A percentile compares a stretch with the other conserved stretches of the same genome.
phyloP scores from a whole-genome alignment of 2,888 invertebrate genomes.

The Eupithecia subfuscata region DNA sequence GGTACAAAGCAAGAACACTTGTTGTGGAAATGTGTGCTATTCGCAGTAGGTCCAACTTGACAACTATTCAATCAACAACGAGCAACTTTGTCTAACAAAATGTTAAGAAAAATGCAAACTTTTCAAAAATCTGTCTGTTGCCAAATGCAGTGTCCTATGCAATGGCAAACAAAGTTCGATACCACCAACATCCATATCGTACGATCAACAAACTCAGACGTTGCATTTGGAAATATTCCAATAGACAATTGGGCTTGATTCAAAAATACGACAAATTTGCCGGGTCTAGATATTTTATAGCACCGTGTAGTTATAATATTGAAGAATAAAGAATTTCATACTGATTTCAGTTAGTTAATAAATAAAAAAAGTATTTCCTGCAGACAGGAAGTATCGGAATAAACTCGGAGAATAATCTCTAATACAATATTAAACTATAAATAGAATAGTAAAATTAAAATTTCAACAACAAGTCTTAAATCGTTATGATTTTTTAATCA shows the following conservation, averaged over 20 bases:
- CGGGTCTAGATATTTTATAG: background rate
- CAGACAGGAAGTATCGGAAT: background rate
- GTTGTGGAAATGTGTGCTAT: background rate
- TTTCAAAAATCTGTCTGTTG: background rate
- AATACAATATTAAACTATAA: background rate
- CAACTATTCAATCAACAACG: background rate
- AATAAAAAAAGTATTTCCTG: background rate
- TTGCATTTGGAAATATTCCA: slow-evolving; percentile 37
- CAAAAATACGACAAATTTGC: slow-evolving; percentile 14
- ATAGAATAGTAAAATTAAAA: background rate
- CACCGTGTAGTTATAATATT: background rate
- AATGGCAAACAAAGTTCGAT: background rate
- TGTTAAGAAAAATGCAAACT: background rate
- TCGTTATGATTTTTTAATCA: background rate
- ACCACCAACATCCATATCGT: background rate
- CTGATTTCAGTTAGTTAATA: background rate
- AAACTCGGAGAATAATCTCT: background rate
- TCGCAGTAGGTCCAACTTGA: background rate
- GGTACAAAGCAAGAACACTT: background rate
- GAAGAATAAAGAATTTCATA: background rate
- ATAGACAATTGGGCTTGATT: slow-evolving; percentile 21
- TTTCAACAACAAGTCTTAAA: background rate
- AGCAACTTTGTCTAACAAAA: background rate
- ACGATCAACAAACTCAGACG: background rate
- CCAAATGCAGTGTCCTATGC: background rate